Evolutionary conservation across 2,888 invertebrate genomes (phyloP), one percentile per base, ranked within the genome.

Genomic region (Acronicta alni): DNA sequence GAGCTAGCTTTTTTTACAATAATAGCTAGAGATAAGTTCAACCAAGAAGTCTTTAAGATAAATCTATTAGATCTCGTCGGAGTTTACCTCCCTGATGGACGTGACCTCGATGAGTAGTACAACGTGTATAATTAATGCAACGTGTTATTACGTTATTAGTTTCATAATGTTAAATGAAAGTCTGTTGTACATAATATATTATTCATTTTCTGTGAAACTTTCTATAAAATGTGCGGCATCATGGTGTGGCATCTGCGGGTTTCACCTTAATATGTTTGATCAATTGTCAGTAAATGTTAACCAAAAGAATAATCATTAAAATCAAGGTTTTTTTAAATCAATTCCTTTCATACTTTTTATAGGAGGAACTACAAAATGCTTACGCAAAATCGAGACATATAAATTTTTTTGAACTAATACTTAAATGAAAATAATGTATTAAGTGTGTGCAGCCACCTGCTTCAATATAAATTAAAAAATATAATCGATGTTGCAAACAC

Each of bases 401-500:
- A n/a, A n/a, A n/a, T n/a, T n/a, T n/a, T n/a, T n/a, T n/a, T n/a
- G 20, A 18, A 41, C 41, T 41, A 12, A 10, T 17, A 10, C 16
- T 16, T 39, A 17, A 16, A 20, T 18, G n/a, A n/a, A n/a, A n/a
- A n/a, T n/a, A n/a, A n/a, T 5, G 14, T 20, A 18, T 14, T 8
- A 15, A 10, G 7, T 3, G 17, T 12, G 39, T 12, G 1, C 14
- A 39, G 12, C 3, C 12, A 17, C 10, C 41, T 18, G 14, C 1
- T 14, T 10, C 12, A 39, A 17, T 12, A 17, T 6, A 12, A 14
- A 15, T 23, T 26, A 16, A 23, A 48, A 26, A 39, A 26, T 9
- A 35, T 8, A 35, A 39, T 23, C 14, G 17, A 49, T 39, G 39
- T 49, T 30, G 49, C 39, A 39, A 26, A 14, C 49, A 30, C 16